Base-by-base conservation (phyloP, 2,113 vertebrate species). In the Cichladusa arquata region DNA sequence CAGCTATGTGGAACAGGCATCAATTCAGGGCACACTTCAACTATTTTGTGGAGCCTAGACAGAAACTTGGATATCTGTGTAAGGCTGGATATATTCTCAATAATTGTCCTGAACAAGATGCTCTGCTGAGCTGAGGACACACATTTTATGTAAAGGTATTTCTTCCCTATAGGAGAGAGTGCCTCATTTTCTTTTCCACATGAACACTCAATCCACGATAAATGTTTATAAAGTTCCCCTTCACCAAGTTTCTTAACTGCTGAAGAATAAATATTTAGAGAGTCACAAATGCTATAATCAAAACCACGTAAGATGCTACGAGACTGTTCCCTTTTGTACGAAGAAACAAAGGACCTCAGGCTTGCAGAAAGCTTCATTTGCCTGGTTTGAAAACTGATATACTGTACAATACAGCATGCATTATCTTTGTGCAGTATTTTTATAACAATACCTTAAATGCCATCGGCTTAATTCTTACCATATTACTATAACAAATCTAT, bases 391-490 rank as follows among this genome's bases (percentile, higher is more conserved):
- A 97, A 97, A 80, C 54, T 73, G 91, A 97, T 96, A 94, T 92
- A 74, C 86, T 70, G 56, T 64, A 64, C 0, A 1, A 76, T 90
- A 81, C n/a, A 86, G 57, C 77, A 28, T 78, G 74, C 82, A 88
- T 93, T 96, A 95, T 96, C 90, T 92, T 92, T 95, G 81, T 72
- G 90, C 48, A 79, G 45, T 95, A 85, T 96, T 97, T 97, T 97
- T 82, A 92, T 93, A 97, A 95, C 92, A 96, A 96, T 97, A 86
- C 84, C 79, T 97, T 88, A 92, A 95, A 97, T 97, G 66, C 95
- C 95, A 91, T 36, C 44, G 88, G 64, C 71, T 93, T 97, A 96
- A 97, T 97, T 96, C 92, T 95, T 96, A 95, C 96, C 97, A 97
- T 96, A 97, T 97, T 96, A 96, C 81, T 96, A 90, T 89, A 97